Evolutionary conservation across 2,113 vertebrate genomes (phyloP).

Genomic region (Calyptommatus sinebrachiatus): DNA sequence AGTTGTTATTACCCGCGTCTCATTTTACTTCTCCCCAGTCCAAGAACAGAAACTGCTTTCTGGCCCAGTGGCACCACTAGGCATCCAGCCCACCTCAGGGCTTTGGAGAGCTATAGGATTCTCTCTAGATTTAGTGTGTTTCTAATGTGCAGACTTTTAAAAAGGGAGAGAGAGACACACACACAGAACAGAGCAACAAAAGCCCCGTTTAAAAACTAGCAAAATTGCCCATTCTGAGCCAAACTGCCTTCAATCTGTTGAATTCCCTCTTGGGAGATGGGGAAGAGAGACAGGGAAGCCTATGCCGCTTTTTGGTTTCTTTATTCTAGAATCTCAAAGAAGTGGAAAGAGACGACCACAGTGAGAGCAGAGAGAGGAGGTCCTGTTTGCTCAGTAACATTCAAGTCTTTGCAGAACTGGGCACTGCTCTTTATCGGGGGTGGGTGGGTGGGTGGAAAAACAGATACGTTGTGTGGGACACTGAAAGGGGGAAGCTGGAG

Average conservation of each 20-base stretch:
- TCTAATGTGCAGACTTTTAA: neutral
- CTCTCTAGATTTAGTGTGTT: neutral
- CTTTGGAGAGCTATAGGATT: neutral
- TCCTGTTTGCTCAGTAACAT: neutral
- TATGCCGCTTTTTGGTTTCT: conserved; percentile 2
- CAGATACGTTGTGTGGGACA: neutral
- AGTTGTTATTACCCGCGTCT: conserved; percentile 8
- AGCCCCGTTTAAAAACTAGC: neutral
- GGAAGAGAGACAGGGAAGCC: neutral
- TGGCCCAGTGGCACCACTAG: neutral
- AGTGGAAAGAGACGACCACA: conserved; percentile 2
- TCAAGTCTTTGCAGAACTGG: neutral
- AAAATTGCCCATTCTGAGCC: neutral
- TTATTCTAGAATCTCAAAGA: conserved; percentile 12
- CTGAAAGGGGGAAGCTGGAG: conserved; percentile 1
- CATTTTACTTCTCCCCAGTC: neutral
- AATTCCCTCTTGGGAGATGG: neutral
- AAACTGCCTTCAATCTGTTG: conserved; percentile 20
- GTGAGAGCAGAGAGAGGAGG: neutral
- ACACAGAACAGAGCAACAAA: neutral
- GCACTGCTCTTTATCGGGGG: neutral
- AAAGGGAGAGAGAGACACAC: neutral
- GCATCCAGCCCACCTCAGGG: neutral
- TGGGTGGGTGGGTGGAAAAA: neutral
- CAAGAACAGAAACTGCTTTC: neutral